Evolutionary conservation across 1,140 invertebrate genomes (phyloP).

Genomic region (Plodia interpunctella): DNA sequence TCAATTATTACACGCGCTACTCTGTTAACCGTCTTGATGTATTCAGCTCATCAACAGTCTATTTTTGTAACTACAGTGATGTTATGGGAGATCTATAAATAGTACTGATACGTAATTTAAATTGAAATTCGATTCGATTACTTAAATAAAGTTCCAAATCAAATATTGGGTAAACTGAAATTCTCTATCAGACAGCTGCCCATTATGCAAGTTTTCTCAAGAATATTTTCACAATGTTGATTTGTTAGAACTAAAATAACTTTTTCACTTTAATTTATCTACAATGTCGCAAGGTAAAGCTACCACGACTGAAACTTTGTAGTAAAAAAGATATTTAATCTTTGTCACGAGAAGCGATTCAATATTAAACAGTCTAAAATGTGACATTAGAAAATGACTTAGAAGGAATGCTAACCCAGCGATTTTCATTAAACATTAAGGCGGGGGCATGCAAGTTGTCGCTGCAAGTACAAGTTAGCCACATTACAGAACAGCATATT

Average conservation of each 20-base stretch:
- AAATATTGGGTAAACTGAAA: too few relatives aligned
- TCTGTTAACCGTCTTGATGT: constrained; percentile 6
- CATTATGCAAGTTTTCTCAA: too few relatives aligned
- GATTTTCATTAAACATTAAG: constrained; percentile 71
- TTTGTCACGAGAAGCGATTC: not conserved
- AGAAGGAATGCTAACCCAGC: constrained; percentile 52
- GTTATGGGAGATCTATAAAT: too few relatives aligned
- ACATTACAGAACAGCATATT: not conserved
- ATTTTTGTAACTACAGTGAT: too few relatives aligned
- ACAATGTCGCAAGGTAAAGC: too few relatives aligned
- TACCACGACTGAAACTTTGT: not conserved
- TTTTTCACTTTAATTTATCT: too few relatives aligned
- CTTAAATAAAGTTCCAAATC: too few relatives aligned
- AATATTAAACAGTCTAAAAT: constrained; percentile 6
- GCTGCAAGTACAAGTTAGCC: constrained; percentile 30
- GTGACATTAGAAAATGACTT: constrained; percentile 8
- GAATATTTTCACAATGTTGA: too few relatives aligned
- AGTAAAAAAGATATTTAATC: not conserved
- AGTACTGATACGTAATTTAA: too few relatives aligned
- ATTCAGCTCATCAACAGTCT: not conserved
- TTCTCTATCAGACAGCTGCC: too few relatives aligned
- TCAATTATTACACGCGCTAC: constrained; percentile 54
- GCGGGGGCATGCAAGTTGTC: constrained; percentile 65
- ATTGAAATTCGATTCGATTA: too few relatives aligned
- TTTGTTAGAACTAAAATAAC: too few relatives aligned